Percentiles rank a stretch among this genome's conserved stretches.
Conservation (phyloP, 2,888 invertebrate species). For the Dasysyrphus albostriatus region DNA sequence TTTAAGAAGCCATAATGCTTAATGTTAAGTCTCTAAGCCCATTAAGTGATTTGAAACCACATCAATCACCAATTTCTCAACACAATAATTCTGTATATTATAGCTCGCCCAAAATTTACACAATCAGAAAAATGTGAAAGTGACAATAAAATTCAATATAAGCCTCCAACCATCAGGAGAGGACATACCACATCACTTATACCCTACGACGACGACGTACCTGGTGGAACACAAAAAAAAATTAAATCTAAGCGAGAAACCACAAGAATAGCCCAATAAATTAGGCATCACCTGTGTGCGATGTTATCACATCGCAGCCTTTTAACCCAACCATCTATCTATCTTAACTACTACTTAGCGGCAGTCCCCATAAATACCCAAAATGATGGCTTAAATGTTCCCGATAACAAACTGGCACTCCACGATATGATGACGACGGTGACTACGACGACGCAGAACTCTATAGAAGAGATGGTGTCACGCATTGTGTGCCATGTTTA, state of each 20-base stretch:
- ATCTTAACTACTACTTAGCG: conserved; percentile 76
- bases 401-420: conserved; percentile 65
- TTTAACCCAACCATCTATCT: conserved; percentile 74
- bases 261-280: conserved; percentile 72
- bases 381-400: conserved; percentile 73
- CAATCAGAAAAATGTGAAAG: conserved; percentile 45
- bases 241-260: conserved; percentile 45
- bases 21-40: conserved; percentile 46
- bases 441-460: conserved; percentile 19
- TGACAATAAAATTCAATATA: conserved; percentile 71
- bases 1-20: conserved; percentile 54
- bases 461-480: conserved; percentile 37
- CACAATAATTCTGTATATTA: conserved; percentile 24
- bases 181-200: conserved; percentile 9
- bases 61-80: conserved; percentile 67
- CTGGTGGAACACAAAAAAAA: background rate
- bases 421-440: background rate
- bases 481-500: conserved; percentile 60
- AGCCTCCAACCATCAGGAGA: conserved; percentile 53
- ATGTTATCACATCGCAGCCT: conserved; percentile 70
- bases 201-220: background rate
- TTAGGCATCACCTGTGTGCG: conserved; percentile 71
- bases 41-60: conserved; percentile 59
- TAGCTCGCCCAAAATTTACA: conserved; percentile 53
- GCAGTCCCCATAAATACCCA: conserved; percentile 71